These are phyloP conservation scores for Caradrina clavipalpis DNA, from an alignment of 2,888 invertebrate species.

Conservation along the genomic window DNA sequence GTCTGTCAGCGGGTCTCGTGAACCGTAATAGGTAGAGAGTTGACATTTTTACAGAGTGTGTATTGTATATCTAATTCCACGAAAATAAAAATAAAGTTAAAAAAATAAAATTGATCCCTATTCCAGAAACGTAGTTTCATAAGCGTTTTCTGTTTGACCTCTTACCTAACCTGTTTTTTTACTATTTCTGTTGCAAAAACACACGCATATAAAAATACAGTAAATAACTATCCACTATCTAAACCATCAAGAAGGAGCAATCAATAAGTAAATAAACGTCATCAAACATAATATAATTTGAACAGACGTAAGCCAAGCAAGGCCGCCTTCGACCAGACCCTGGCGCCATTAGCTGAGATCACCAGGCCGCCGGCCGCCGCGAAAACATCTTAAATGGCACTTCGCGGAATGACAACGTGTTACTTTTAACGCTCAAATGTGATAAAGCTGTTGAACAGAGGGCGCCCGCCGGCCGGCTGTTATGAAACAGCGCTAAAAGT, in stretches of 20 bases:
- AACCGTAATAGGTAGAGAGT: no score
- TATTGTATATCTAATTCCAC: no score
- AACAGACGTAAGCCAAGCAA: conserved; percentile 12
- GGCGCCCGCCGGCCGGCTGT: conserved; percentile 30
- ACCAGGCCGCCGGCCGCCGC: conserved; percentile 30
- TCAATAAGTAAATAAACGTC: background rate
- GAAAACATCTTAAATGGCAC: conserved; percentile 56
- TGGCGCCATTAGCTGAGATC: conserved; percentile 51
- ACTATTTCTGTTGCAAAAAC: background rate
- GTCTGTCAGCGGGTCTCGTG: no score
- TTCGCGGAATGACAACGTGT: conserved; percentile 49
- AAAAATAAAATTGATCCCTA: no score
- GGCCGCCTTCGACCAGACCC: conserved; percentile 28
- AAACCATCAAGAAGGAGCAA: no score
- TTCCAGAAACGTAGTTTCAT: no score
- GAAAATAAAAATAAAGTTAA: no score
- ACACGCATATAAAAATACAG: background rate
- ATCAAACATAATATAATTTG: background rate
- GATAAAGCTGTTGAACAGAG: conserved; percentile 51
- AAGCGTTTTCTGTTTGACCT: no score
- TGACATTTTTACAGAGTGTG: no score
- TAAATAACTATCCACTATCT: no score
- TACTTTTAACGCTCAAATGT: conserved; percentile 56
- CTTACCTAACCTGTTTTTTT: no score
- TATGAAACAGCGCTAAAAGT: conserved; percentile 41